Conservation (phyloP, 2,113 vertebrate genomes). For the Anolis sagrei region DNA sequence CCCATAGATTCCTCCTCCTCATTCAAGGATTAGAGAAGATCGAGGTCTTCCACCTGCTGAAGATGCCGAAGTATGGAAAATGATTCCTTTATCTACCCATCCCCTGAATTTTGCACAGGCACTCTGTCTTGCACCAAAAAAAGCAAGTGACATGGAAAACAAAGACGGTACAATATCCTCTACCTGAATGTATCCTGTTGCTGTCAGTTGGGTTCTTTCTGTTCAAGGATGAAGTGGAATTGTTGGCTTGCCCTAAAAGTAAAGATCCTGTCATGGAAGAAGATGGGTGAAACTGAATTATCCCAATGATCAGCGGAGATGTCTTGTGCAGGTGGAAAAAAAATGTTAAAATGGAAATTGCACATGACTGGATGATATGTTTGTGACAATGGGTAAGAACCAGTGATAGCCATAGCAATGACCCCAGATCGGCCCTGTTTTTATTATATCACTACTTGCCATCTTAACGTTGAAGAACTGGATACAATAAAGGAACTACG, state of each 20-base stretch:
- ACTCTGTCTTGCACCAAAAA: not conserved
- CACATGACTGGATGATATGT: not conserved
- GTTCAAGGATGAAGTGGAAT: not conserved
- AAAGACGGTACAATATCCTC: not conserved
- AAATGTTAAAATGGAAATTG: not conserved
- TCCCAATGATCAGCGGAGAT: not conserved
- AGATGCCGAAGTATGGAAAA: not conserved
- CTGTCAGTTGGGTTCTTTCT: not conserved
- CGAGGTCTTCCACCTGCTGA: too few relatives aligned
- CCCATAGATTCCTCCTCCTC: too few relatives aligned
- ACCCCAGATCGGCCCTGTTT: too few relatives aligned
- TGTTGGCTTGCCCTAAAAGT: constrained; percentile 12
- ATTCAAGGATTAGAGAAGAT: too few relatives aligned
- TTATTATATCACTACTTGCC: not conserved
- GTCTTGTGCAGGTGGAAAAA: not conserved
- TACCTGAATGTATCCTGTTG: constrained; percentile 31
- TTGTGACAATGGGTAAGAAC: not conserved
- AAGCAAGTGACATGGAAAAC: not conserved
- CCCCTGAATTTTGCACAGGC: too few relatives aligned
- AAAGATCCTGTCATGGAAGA: constrained; percentile 14
- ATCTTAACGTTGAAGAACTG: not conserved
- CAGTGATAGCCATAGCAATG: not conserved
- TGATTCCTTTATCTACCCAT: too few relatives aligned
- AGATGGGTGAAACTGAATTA: constrained; percentile 11
- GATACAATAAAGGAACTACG: too few relatives aligned